A percentile compares a stretch with the other conserved stretches of the same genome.
Evolutionary conservation across 2,888 invertebrate genomes (phyloP).

Genomic region (Synanthedon myopaeformis): DNA sequence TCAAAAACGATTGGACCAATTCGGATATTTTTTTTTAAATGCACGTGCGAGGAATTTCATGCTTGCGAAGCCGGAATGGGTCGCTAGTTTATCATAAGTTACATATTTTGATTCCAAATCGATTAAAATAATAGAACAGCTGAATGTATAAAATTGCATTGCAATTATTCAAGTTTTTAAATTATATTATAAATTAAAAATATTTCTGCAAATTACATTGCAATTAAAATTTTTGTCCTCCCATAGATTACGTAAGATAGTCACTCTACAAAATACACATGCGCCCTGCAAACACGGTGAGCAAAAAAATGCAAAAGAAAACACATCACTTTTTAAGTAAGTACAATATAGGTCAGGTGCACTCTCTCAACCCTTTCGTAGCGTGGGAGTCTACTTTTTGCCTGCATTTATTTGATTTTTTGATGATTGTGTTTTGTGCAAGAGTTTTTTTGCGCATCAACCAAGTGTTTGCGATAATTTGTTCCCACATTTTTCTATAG

Average conservation of each 20-base stretch:
- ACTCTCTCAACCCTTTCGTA: constrained; percentile 59
- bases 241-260: constrained; percentile 11
- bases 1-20: too few species aligned
- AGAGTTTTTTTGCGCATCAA: constrained; percentile 42
- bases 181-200: too few species aligned
- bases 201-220: too few species aligned
- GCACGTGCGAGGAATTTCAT: too few species aligned
- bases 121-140: too few species aligned
- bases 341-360: constrained; percentile 68
- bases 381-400: constrained; percentile 63
- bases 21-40: too few species aligned
- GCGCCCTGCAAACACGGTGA: constrained; percentile 35
- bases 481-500: constrained; percentile 62
- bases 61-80: too few species aligned
- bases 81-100: too few species aligned
- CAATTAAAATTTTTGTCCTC: too few species aligned
- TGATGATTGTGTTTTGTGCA: constrained; percentile 43
- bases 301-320: constrained; percentile 58
- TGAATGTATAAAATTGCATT: too few species aligned
- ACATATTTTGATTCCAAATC: too few species aligned
- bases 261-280: constrained; percentile 29
- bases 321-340: constrained; percentile 37
- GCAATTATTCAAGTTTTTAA: too few species aligned
- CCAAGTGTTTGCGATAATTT: constrained; percentile 68
- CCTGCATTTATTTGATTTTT: constrained; percentile 1